Evolutionary conservation across 2,888 invertebrate genomes (phyloP).

Genomic region (Ochlodes sylvanus): DNA sequence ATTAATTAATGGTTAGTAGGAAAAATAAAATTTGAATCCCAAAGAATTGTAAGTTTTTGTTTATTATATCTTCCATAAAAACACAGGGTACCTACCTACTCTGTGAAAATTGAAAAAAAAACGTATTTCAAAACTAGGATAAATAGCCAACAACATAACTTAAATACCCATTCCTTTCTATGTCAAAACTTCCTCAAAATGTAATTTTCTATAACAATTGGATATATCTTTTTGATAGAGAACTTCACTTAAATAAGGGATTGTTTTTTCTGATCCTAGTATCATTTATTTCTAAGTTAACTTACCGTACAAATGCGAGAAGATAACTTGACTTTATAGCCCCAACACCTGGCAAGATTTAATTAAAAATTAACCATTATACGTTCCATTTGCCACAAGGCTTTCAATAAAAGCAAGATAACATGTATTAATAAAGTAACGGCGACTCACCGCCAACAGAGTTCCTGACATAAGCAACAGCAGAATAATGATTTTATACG

Average conservation of each 20-base stretch:
- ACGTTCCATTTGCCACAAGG: conserved; percentile 56
- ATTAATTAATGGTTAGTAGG: too few species aligned
- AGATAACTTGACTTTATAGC: conserved; percentile 54
- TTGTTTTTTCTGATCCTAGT: conserved; percentile 4
- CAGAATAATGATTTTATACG: conserved; percentile 72
- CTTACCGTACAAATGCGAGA: conserved; percentile 24
- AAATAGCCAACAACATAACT: too few species aligned
- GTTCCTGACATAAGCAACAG: conserved; percentile 66
- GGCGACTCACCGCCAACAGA: conserved; percentile 59
- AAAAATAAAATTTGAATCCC: too few species aligned
- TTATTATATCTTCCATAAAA: too few species aligned
- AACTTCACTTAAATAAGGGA: neutral
- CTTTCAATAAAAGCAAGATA: conserved; percentile 72
- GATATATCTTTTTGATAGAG: too few species aligned
- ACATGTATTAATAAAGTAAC: conserved; percentile 63
- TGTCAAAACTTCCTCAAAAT: too few species aligned
- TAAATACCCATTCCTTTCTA: too few species aligned
- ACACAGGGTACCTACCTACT: too few species aligned
- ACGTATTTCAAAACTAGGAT: too few species aligned
- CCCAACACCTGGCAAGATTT: conserved; percentile 69
- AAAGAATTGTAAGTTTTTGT: too few species aligned
- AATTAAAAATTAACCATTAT: conserved; percentile 74
- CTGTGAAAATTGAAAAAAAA: too few species aligned
- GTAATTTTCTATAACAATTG: too few species aligned
- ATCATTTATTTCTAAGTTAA: neutral